Evolutionary conservation across 2,888 invertebrate genomes (phyloP), one percentile per base, ranked within the genome.

Genomic region (Hirtodrosophila confusa): DNA sequence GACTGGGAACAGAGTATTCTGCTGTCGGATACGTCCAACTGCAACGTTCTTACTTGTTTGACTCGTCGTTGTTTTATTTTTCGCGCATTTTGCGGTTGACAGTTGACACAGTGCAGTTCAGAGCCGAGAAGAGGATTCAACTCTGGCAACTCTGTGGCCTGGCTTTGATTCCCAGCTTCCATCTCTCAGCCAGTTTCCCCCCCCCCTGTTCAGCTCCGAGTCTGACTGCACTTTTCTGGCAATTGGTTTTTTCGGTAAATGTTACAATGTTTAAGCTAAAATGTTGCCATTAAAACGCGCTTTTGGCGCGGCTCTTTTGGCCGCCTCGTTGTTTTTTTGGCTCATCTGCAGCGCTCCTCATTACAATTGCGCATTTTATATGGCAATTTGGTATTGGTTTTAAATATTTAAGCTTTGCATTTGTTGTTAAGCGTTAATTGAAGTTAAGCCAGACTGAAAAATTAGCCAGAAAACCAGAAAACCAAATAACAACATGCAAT

Each of bases 21-120:
- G 17, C 17, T 17, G 17, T 17, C 17, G 17, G 17, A 17, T 17
- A 17, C 1, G 17, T 17, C 17, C 17, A 2, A 17, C 17, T 17
- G 2, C 17, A 17, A 17, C 1, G 17, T 17, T 17, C 17, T 17
- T 2, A 17, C 17, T 17, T 17, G 17, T 17, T 61, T 65, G 66
- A 61, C 58, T 66, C 40, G 50, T 56, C n/a, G 11, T 37, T 66
- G 50, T 40, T 62, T 55, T 74, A 66, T 67, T 68, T 79, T 63
- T 78, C 79, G 75, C 80, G 73, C 78, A 80, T 72, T 80, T 80
- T 80, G 80, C 69, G 80, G 80, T 80, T 80, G 78, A 80, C 80
- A 80, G 80, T 84, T 80, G 84, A 84, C 84, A 80, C 78, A 84
- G 80, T 84, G 63, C 65, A 64, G 68, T 31, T n/a, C 47, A 56